Conservation (phyloP, 1,140 invertebrate genomes). For the Ericerus pela region DNA sequence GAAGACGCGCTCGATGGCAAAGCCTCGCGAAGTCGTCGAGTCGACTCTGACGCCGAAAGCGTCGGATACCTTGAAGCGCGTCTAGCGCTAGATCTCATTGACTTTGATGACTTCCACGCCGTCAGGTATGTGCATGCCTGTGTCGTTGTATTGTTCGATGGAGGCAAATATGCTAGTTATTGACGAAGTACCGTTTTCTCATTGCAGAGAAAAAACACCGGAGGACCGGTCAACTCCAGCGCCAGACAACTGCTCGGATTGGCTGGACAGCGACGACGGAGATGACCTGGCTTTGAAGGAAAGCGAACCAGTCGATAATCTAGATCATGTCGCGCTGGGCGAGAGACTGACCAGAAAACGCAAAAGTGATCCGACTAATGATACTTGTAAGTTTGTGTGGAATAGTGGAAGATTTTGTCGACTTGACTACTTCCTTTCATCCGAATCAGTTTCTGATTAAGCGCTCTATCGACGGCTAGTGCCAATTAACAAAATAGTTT, state of each 20-base stretch:
- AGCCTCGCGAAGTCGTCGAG: neutral
- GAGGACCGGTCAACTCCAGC: constrained; percentile 26
- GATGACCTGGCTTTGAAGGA: constrained; percentile 15
- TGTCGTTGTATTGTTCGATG: neutral
- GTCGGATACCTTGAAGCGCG: constrained; percentile 1
- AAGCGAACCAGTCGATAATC: neutral
- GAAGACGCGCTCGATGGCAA: neutral
- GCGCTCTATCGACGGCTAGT: too few species aligned
- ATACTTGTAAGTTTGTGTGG: neutral
- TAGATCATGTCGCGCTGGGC: neutral
- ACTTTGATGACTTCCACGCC: constrained; percentile 14
- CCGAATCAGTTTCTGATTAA: too few species aligned
- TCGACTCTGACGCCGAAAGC: constrained; percentile 1
- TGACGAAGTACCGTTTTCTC: neutral
- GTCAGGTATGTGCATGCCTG: constrained; percentile 3
- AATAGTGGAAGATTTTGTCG: too few species aligned
- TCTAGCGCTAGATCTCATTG: constrained; percentile 7
- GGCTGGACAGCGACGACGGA: constrained; percentile 9
- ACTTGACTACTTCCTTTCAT: too few species aligned
- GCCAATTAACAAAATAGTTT: too few species aligned
- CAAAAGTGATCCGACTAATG: neutral
- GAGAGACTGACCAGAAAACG: neutral
- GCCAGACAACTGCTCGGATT: constrained; percentile 18
- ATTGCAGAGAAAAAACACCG: constrained; percentile 22
- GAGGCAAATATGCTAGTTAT: neutral